Conservation (phyloP, 2,888 invertebrate species). For the Rotaria sp. region DNA sequence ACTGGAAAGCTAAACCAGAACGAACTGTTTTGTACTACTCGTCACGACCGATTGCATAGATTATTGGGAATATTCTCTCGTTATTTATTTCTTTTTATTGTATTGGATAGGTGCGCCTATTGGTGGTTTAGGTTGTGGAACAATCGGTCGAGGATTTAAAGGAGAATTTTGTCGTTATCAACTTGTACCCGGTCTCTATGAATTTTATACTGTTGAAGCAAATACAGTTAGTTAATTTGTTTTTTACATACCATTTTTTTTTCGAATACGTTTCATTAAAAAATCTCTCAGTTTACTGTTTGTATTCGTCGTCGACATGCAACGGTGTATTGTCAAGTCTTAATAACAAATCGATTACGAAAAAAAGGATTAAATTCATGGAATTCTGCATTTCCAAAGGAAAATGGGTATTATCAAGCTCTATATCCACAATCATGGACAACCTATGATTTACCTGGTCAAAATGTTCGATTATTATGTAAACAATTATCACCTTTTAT, state of each 20-base stretch:
- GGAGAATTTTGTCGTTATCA: constrained; percentile 87
- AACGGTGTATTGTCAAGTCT: constrained; percentile 55
- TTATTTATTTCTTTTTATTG: no score
- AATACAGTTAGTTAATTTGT: constrained; percentile 17
- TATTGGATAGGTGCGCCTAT: constrained; percentile 63
- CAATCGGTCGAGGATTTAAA: constrained; percentile 80
- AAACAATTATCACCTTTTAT: constrained; percentile 83
- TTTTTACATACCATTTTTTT: not conserved
- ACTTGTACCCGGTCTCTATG: constrained; percentile 68
- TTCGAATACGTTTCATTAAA: not conserved
- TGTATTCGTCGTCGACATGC: constrained; percentile 62
- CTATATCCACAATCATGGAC: constrained; percentile 88
- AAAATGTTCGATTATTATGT: constrained; percentile 70
- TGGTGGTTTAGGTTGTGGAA: constrained; percentile 73
- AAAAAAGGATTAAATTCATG: constrained; percentile 46
- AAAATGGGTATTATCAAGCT: constrained; percentile 61
- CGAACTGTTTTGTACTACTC: no score
- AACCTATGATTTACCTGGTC: constrained; percentile 73
- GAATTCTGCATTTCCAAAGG: constrained; percentile 50
- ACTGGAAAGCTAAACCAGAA: no score
- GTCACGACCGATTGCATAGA: no score
- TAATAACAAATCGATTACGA: constrained; percentile 44
- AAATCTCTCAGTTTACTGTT: constrained; percentile 69
- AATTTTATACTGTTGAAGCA: constrained; percentile 35
- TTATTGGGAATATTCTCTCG: no score